Evolutionary conservation across 2,888 invertebrate species (phyloP), one percentile per base, ranked within the genome.

Genomic region (Pseudolycoriella hygida): DNA sequence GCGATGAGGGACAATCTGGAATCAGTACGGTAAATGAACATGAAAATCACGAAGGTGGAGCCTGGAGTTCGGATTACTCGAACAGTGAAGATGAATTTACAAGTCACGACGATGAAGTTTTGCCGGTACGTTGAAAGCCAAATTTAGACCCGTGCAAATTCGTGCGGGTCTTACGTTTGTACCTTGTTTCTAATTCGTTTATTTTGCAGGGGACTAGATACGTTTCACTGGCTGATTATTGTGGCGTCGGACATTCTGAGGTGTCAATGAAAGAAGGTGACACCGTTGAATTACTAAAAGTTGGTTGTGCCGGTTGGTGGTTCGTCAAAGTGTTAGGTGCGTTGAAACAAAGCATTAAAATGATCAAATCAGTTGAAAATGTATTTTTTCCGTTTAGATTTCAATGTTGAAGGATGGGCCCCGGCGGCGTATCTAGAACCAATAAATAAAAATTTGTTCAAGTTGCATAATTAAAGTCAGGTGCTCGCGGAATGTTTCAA

Each of bases 231-330:
- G 90, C 92, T 50, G 92, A 93, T 72, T 93, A 93, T 72, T 80
- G 81, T 61, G 88, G 90, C 50, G 79, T 88, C 66, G 90, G 90
- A 54, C 80, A 80, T 54, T 86, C 86, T 52, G 93, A 93, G 69
- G 83, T 93, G 52, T 83, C 85, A 51, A 77, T 93, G 70, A 76
- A 77, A 48, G 92, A 92, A 69, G 90, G 92, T 17, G 92, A 93
- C 67, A 74, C 77, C 55, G 80, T 93, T 53, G 88, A 90, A 62
- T 73, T 93, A 53, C 74, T 90, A 53, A 89, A 90, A 67, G 83
- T 89, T 54, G 92, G 92, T 60, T 88, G 87, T 68, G 89, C 89
- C 53, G 92, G 93, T 53, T 93, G 93, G 93, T 93, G 92, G 92
- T 90, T 86, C 71, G 87, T 92, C 60, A 81, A 84, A 57, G 74